Conservation (phyloP, 2,113 vertebrate species). For the Urocynchramus pylzowi region DNA sequence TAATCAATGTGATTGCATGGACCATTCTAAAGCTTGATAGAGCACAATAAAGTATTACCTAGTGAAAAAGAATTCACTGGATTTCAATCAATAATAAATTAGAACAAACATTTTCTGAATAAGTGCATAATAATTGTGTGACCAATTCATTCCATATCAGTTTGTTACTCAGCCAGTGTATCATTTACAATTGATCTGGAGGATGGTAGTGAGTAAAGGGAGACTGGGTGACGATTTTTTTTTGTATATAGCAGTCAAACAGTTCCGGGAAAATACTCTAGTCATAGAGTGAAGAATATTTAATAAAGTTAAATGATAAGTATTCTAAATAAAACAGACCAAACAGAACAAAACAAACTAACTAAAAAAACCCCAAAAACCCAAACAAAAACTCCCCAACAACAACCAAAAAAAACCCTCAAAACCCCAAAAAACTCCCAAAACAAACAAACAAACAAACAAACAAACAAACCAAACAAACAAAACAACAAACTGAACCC, state of each 20-base stretch:
- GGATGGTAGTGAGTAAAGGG: not conserved
- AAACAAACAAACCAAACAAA: not conserved
- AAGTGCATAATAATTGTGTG: not conserved
- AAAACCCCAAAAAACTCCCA: too few species aligned
- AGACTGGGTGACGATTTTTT: not conserved
- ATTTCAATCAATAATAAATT: constrained; percentile 36
- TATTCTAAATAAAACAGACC: not conserved
- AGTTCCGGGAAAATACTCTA: not conserved
- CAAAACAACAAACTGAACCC: not conserved
- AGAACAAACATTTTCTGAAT: constrained; percentile 29
- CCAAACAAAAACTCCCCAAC: too few species aligned
- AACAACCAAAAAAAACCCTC: too few species aligned
- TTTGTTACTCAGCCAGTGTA: not conserved
- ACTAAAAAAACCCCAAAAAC: too few species aligned
- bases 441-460: too few species aligned
- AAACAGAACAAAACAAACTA: not conserved
- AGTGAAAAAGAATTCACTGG: not conserved
- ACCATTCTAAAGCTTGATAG: not conserved
- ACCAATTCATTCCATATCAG: not conserved
- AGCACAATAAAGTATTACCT: not conserved
- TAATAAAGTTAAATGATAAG: not conserved
- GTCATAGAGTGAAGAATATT: not conserved
- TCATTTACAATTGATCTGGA: not conserved
- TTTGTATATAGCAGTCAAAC: not conserved
- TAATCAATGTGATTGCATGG: not conserved